Evolutionary conservation across 2,797 vertebrate genomes (phyloP).

Genomic region (Periparus ater): DNA sequence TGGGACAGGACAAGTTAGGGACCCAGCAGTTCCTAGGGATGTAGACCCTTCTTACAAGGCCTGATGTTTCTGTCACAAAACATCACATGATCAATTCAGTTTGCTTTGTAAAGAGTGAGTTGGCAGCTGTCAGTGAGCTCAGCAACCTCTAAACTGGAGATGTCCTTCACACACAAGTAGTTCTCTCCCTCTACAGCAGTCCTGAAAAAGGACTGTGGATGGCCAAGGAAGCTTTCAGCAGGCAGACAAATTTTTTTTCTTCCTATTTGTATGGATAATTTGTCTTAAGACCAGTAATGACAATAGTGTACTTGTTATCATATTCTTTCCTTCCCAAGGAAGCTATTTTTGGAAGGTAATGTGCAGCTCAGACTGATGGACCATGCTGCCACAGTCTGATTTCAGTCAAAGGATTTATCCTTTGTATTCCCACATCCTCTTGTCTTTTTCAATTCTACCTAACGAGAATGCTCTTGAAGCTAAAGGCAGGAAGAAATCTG

Average conservation of each 20-base stretch:
- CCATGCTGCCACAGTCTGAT: not conserved
- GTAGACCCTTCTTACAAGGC: not conserved
- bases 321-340: not conserved
- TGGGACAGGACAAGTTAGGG: not conserved
- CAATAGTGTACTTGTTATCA: not conserved
- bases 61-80: not conserved
- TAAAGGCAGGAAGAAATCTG: constrained; percentile 38
- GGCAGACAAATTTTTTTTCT: not conserved
- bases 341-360: not conserved
- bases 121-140: not conserved
- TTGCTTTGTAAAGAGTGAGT: not conserved
- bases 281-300: not conserved
- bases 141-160: not conserved
- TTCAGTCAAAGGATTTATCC: constrained; percentile 18
- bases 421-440: not conserved
- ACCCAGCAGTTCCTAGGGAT: not conserved
- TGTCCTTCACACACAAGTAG: not conserved
- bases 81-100: not conserved
- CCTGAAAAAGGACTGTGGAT: not conserved
- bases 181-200: not conserved
- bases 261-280: not conserved
- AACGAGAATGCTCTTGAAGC: not conserved
- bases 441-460: constrained; percentile 28
- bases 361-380: not conserved
- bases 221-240: not conserved